Percentiles rank a stretch among this genome's conserved stretches.
Conservation (phyloP, 2,113 vertebrate species). For the Protobothrops flavoviridis region DNA sequence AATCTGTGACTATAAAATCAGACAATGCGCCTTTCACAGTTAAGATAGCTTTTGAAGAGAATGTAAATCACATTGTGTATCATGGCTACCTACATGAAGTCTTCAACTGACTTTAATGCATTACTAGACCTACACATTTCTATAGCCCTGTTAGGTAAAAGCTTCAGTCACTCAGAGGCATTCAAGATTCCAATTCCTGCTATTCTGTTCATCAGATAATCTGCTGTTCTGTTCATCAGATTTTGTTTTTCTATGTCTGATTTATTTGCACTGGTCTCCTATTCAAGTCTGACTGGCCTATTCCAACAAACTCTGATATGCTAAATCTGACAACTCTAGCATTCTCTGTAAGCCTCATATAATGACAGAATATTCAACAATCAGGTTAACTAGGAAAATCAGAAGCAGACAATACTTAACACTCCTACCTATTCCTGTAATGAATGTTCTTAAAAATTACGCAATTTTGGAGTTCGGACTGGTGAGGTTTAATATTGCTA, state of each 20-base stretch:
- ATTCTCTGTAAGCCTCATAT: neutral
- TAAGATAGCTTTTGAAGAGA: neutral
- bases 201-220: neutral
- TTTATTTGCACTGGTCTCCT: neutral
- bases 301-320: neutral
- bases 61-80: neutral
- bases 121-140: neutral
- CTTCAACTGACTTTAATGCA: neutral
- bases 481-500: neutral
- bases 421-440: neutral
- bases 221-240: neutral
- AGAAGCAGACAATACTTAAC: neutral
- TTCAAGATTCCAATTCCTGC: neutral
- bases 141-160: neutral
- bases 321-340: neutral
- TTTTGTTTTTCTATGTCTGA: neutral
- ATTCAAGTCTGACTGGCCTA: neutral
- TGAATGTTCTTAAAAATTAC: neutral
- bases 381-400: neutral
- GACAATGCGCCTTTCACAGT: neutral
- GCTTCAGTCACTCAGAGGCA: neutral
- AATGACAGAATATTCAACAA: neutral
- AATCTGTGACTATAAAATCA: neutral
- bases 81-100: neutral
- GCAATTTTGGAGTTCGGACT: constrained; percentile 17